A percentile compares a stretch with the other conserved stretches of the same genome.
phyloP scores from a whole-genome alignment of 2,888 invertebrate species.

The Nomada flava region DNA sequence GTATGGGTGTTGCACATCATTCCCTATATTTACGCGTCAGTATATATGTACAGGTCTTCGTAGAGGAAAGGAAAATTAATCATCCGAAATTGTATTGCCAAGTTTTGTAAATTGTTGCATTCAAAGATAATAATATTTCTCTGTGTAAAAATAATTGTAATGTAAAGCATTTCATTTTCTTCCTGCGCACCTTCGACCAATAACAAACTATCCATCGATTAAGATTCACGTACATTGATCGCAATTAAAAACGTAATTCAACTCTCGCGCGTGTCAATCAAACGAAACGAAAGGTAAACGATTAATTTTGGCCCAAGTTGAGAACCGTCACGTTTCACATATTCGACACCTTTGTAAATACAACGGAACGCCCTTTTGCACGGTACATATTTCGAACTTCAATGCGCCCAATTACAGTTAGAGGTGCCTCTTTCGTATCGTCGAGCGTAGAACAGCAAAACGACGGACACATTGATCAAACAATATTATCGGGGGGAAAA shows the following conservation, averaged over 20 bases:
- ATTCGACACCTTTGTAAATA: constrained; percentile 15
- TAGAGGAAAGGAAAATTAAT: too few species aligned
- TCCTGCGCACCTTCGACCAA: too few species aligned
- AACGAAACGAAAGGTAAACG: not conserved
- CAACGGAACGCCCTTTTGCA: not conserved
- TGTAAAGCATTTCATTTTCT: too few species aligned
- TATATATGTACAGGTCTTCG: too few species aligned
- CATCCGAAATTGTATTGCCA: too few species aligned
- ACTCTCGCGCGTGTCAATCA: not conserved
- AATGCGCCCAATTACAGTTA: not conserved
- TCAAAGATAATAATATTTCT: not conserved
- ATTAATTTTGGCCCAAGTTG: not conserved
- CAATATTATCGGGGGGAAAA: not conserved
- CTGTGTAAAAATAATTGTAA: too few species aligned
- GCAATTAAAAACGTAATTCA: too few species aligned
- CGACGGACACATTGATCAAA: not conserved
- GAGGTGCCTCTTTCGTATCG: not conserved
- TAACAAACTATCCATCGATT: too few species aligned
- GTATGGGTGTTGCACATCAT: too few species aligned
- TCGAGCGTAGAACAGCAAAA: not conserved
- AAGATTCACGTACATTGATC: too few species aligned
- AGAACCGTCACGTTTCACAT: not conserved
- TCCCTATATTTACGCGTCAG: too few species aligned
- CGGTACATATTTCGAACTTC: not conserved
- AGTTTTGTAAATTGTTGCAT: not conserved